phyloP scores from a whole-genome alignment of 2,888 invertebrate genomes.

The Girardia tigrina region DNA sequence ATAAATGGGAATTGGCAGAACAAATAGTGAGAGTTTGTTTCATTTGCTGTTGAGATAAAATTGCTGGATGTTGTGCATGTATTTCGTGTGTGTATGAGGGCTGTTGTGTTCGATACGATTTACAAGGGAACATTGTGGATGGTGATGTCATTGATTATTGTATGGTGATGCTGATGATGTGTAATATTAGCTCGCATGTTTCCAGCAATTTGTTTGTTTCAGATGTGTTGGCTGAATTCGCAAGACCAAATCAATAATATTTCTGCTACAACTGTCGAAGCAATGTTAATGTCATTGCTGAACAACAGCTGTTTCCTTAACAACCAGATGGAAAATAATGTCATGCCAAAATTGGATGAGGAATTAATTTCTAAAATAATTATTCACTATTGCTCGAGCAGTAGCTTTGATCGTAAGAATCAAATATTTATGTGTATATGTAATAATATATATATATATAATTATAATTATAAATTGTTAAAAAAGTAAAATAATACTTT shows the following conservation, averaged over 20 bases:
- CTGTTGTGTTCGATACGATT: too few relatives aligned
- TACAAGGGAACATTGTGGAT: too few relatives aligned
- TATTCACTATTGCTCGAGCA: background rate
- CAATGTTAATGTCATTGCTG: slow-evolving; percentile 15
- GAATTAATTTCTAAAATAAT: slow-evolving; percentile 11
- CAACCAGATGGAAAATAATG: slow-evolving; percentile 1
- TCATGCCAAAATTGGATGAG: background rate
- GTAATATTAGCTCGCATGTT: too few relatives aligned
- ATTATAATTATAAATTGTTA: too few relatives aligned
- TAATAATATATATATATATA: too few relatives aligned
- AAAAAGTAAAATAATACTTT: too few relatives aligned
- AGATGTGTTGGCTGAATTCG: slow-evolving; percentile 1
- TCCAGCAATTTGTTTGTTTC: background rate
- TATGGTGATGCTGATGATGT: too few relatives aligned
- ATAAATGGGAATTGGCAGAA: background rate
- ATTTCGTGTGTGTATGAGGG: too few relatives aligned
- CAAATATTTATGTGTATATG: too few relatives aligned
- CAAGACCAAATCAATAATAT: background rate
- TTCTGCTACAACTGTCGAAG: background rate
- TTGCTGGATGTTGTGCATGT: too few relatives aligned
- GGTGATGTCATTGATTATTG: too few relatives aligned
- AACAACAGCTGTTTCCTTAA: background rate
- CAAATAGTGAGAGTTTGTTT: background rate
- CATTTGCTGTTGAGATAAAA: too few relatives aligned
- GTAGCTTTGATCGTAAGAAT: background rate